A percentile compares a stretch with the other conserved stretches of the same genome.
These are phyloP conservation scores for Elephantulus edwardii DNA, from an alignment of 2,113 vertebrate genomes.

Conservation along the genomic window DNA sequence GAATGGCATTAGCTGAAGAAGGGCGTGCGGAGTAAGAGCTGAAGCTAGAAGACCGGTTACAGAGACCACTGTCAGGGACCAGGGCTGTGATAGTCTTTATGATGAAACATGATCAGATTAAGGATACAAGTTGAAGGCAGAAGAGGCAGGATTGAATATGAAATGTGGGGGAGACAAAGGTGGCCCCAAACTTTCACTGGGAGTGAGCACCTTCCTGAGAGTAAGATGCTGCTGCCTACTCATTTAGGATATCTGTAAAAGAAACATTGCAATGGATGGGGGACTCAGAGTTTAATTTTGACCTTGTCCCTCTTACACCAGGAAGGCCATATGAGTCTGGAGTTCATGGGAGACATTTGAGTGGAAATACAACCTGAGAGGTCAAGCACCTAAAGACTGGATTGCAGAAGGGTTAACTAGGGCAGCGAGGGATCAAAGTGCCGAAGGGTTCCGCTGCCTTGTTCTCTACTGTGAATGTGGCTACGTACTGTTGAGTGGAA, in stretches of 20 bases:
- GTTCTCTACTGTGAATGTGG: too few species aligned
- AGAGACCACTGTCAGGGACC: background rate
- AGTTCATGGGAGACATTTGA: background rate
- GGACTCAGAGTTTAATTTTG: background rate
- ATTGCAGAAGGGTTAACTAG: background rate
- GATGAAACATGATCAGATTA: background rate
- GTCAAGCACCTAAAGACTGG: background rate
- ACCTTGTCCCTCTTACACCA: background rate
- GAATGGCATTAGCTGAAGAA: background rate
- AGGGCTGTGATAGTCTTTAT: background rate
- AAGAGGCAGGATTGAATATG: background rate
- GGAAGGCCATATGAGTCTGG: background rate
- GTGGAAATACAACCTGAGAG: background rate
- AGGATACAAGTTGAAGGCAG: background rate
- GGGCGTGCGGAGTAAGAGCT: background rate
- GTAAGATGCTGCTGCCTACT: too few species aligned
- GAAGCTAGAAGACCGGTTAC: background rate
- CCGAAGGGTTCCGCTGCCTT: background rate
- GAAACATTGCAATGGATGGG: background rate
- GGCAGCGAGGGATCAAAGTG: background rate
- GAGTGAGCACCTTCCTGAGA: background rate
- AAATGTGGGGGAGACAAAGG: background rate
- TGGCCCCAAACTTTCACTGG: background rate
- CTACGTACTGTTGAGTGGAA: too few species aligned
- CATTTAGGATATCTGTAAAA: background rate